Base-by-base conservation (phyloP, 1,140 invertebrate genomes). In the Calliopsis andreniformis region DNA sequence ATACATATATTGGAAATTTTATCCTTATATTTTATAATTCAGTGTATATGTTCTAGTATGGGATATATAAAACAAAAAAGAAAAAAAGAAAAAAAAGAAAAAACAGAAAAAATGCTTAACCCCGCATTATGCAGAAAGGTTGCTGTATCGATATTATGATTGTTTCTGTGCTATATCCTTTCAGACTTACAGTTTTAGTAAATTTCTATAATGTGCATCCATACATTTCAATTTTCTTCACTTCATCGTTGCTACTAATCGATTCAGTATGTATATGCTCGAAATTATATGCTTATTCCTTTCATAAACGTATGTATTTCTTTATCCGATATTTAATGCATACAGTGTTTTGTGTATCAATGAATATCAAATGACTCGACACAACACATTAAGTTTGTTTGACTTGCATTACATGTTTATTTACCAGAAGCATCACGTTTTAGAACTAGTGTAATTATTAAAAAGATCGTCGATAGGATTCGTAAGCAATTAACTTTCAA, bases 371-470 rank as follows among this genome's bases (percentile, higher is more conserved):
- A 88, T 89, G 78, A 90, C 89, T 87, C 85, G 83, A 89, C 85
- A 89, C 87, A 89, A 88, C 81, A 87, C 86, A 81, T 81, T 84
- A 83, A 80, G 77, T 87, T 78, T 79, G 70, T 88, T 89, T 88
- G 72, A 83, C 87, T 89, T 88, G 87, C 87, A 86, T 89, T 89
- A 90, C 84, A 83, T 87, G 79, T 88, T 91, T 89, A 84, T 87
- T 91, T 83, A 87, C 81, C 86, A 88, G 82, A 90, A 91, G 87
- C 89, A 84, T 91, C 63, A 82, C 10, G 3, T 79, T 85, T 87
- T 86, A 87, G 86, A 86, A 82, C 68, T 86, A 84, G 85, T n/a
- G n/a, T 88, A 87, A 87, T 89, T 85, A 89, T 87, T 91, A 91
- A 91, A 92, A 92, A 92, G 86, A 79, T 89, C 75, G 83, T 85